Evolutionary conservation across 1,140 invertebrate genomes (phyloP), one percentile per base, ranked within the genome.

Genomic region (Bombus sylvicola): DNA sequence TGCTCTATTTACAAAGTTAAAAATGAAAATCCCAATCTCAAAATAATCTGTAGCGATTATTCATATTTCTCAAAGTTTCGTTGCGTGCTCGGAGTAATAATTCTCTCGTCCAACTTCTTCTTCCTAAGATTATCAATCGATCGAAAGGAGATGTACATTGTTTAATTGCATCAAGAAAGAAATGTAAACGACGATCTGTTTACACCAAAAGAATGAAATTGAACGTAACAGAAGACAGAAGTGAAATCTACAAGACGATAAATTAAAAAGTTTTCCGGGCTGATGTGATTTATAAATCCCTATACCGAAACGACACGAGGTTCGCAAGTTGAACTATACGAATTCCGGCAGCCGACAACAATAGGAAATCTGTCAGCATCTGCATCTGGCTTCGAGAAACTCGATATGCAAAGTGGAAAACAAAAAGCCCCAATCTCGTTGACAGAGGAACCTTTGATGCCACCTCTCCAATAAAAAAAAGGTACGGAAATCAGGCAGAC

Each of bases 321-420:
- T 53, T 53, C 47, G 18, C 28, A 37, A 12, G 22, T 78, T 71
- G 47, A 78, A n/a, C 43, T 4, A 47, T 47, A 37, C 43, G 69
- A 78, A 83, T 77, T 78, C 62, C 43, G 34, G 71, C 22, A 37
- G 71, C 3, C 28, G 34, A 83, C 71, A 82, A 81, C 71, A 82
- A 81, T 72, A 75, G 72, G 62, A 75, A 71, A 79, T 82, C 77
- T 34, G 59, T 81, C 79, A 39, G 69, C 69, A 22, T 41, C 31
- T 64, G 53, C 87, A 88, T 88, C 87, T 86, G 87, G 77, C 73
- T 53, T 81, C 31, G 72, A 85, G 87, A 88, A 88, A 88, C 69
- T 81, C 74, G 87, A 88, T 88, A 88, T 86, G 87, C 87, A 88
- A 86, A 88, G 78, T 81, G 68, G 66, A 72, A 88, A 88, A 88